Conservation (phyloP, 30 jellyfish, hydroid and myxozoan species). For the Aurelia aurita complex sp. Pacific region DNA sequence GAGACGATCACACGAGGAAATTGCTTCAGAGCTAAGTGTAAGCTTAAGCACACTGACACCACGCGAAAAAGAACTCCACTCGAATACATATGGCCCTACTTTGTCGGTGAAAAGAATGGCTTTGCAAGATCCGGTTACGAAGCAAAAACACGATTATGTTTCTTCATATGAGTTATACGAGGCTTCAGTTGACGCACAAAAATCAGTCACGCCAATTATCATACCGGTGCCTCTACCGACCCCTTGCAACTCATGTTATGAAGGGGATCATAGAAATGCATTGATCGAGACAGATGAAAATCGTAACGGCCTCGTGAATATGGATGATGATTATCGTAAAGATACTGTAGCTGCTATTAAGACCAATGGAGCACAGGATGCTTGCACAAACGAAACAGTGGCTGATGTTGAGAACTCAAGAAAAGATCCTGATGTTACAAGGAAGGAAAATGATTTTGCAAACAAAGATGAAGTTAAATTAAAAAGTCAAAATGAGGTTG, state of each 20-base stretch:
- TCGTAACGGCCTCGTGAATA: neutral
- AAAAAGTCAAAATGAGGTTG: no score
- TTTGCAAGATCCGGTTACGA: slow-evolving; percentile 19
- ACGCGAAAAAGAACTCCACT: neutral
- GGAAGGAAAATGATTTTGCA: no score
- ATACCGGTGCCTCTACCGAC: slow-evolving; percentile 45
- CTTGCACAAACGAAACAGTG: no score
- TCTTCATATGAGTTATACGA: slow-evolving; percentile 49
- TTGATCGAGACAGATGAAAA: neutral
- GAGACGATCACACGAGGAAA: neutral
- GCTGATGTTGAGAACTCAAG: no score
- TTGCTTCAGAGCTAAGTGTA: slow-evolving; percentile 37
- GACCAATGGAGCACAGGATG: no score
- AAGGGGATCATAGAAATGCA: neutral
- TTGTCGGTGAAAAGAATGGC: neutral
- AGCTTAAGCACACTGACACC: slow-evolving; percentile 32
- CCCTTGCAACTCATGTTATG: neutral
- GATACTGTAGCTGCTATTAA: no score
- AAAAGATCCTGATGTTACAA: no score
- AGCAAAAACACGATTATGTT: slow-evolving; percentile 5
- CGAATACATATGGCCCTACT: neutral
- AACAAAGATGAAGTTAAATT: no score
- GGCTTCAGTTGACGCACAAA: neutral
- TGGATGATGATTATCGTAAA: neutral
- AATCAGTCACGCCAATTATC: neutral